Evolutionary conservation across 1,140 invertebrate species (phyloP), one percentile per base, ranked within the genome.

Genomic region (Reticulitermes speratus): DNA sequence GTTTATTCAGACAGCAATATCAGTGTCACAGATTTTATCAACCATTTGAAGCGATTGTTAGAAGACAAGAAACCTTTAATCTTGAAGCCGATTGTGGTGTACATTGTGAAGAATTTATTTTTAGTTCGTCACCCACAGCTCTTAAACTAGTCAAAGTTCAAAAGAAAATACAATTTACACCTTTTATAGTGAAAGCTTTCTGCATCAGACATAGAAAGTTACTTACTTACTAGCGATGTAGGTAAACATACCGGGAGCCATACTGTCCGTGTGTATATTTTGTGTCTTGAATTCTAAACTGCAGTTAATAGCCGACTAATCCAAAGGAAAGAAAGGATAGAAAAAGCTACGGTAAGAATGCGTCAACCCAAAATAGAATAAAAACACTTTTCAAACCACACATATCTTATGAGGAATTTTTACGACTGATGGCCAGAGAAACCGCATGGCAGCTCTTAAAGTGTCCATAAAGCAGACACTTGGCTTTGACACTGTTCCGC

Each of bases 161-260:
- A 75, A 55, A 55, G 52, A 21, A 75, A 75, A 75, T 75, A 75
- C n/a, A 75, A 75, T 30, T 55, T n/a, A 75, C 65, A 75, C 25
- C 65, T n/a, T 75, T 75, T 75, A 65, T 75, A 75, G 65, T 75
- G 65, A 75, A 75, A 25, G 65, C 65, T 75, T n/a, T n/a, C n/a
- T 30, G 65, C 65, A 30, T 25, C 25, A 30, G n/a, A 75, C 65
- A 30, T 30, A 75, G 65, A 75, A 75, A 75, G 59, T 23, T 23
- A 21, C 65, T 75, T 25, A n/a, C 25, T 30, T n/a, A 75, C 65
- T 12, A 14, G n/a, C 25, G 14, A 25, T 30, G 65, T 75, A 21
- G 65, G 65, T 30, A 75, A 75, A 30, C 65, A 75, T 21, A 7
- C 5, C 1, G 19, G 52, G 52, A 30, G n/a, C 65, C 25, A 75